Base-by-base conservation (phyloP, 1,140 invertebrate genomes). In the Drosophila sechellia region DNA sequence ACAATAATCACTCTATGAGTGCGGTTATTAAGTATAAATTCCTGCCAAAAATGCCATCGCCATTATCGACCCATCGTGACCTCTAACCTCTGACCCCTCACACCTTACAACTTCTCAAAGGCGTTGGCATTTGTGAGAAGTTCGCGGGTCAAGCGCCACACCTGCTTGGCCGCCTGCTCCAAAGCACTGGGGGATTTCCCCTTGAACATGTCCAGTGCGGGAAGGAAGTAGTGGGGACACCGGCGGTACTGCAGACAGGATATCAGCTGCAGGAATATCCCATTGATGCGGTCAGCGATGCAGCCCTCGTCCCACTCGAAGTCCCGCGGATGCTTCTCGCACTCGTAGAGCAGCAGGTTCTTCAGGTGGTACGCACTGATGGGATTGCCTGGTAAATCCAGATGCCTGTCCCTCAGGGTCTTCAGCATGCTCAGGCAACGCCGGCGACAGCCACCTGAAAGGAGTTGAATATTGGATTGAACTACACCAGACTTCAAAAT, bases 321-420 rank as follows among this genome's bases (percentile, higher is more conserved):
- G 92, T 99, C 98, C 15, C 96, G 92, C 1, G 97, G 97, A 93
- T 99, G 98, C 92, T 99, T 99, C 93, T 99, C 98, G 92, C 98
- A 99, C 93, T 99, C 98, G 93, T 98, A 98, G 43, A 99, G 93
- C 25, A 98, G 93, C 43, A 98, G 93, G 1, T 97, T 98, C 93
- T 98, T 98, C 92, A 98, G 94, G 91, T 98, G 96, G 92, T 98
- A 98, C 46, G 95, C 95, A 10, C 95, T 96, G 8, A 98, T 96
- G 0, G 97, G 97, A 85, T 96, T 96, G 0, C 97, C 97, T 0
- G 97, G 95, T 17, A 98, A 93, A 81, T 98, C 97, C 58, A 99
- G 93, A 91, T 99, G 97, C 25, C 97, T 94, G 91, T 99, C 98
- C 59, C 97, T 93, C 27, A 99, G 93, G 0, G 97, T 98, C 92